Base-by-base conservation (phyloP, 2,888 invertebrate species). In the Spilarctia lutea region DNA sequence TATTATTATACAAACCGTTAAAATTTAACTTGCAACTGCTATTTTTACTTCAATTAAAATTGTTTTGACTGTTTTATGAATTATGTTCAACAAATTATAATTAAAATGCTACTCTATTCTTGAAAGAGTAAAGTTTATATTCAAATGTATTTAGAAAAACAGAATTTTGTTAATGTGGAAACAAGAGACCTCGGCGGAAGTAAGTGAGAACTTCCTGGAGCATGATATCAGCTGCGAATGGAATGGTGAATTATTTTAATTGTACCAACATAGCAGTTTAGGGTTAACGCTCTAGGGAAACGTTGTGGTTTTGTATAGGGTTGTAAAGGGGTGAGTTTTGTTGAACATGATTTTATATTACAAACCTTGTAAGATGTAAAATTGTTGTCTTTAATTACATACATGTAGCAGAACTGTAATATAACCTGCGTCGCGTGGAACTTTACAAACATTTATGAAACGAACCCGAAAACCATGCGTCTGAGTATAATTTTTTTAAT, bases 201-300 rank as follows among this genome's bases (percentile, higher is more conserved):
- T 80, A 78, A 82, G 83, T 81, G 83, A 85, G 84, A 81, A 86
- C 83, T 85, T 86, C 86, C 87, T 84, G 84, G 76, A 80, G 75
- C 68, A 78, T 80, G 83, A 77, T 83, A 83, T 81, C 81, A 82
- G 81, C 75, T 83, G 76, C 79, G 72, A 84, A 80, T 80, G 80
- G 75, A 83, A 83, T 73, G 74, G 75, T 82, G 80, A 84, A 81
- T 83, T 86, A 88, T 87, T 87, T 88, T 86, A 86, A 87, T 85
- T 82, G 80, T 75, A 71, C 78, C 79, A 79, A 76, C 79, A 77
- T 67, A 60, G 74, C 76, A 69, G 78, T 76, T 75, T 60, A 79
- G 73, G 75, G 77, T 71, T 69, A 52, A 71, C 75, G 75, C 68
- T 75, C 77, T 75, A 76, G 71, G 70, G 75, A 52, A 75, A 73